Base-by-base conservation (phyloP, 2,888 invertebrate genomes). In the Himalopsyche kuldschensis region DNA sequence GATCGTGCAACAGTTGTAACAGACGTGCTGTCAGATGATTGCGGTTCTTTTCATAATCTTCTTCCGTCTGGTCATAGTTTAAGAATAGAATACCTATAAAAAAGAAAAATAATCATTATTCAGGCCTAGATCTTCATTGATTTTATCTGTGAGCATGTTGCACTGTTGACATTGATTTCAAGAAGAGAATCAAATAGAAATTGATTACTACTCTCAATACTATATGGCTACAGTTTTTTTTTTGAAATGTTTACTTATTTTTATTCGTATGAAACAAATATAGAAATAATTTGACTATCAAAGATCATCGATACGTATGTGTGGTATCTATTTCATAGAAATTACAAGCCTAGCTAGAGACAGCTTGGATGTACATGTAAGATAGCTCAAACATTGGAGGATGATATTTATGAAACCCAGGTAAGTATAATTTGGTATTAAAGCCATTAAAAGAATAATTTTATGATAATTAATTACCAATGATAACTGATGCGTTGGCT, bases 1-100 rank as follows among this genome's bases (percentile, higher is more conserved):
- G 88, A 87, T 94, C 94, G 80, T 92, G 91, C 76, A 94, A 88
- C 1, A 94, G 90, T 81, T 92, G 92, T 75, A 94, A 88, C 3
- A 94, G 89, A 0, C 93, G 90, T 17, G 91, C 91, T 48, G 63
- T 83, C 77, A 84, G 78, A 20, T 47, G 63, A 20, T 88, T 88
- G 79, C 88, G 88, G 83, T 88, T 84, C 11, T 83, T 85, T 41
- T 84, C 81, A 78, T 84, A 85, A 76, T 84, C 83, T 20, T 85
- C 84, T 47, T 86, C 85, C 20, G 41, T 77, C 24, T 30, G 3
- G 63, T 81, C 78, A 55, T 82, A 84, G 79, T 80, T 82, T 32
- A 83, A 41, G 35, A 63, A 48, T 47, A 76, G 87, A 88, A 89
- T 79, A 90, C 91, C 91, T 5, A 91, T 81, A 77, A 91, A n/a